These are phyloP conservation scores for Taurulus bubalis DNA, from an alignment of 2,113 vertebrate genomes.

Conservation along the genomic window DNA sequence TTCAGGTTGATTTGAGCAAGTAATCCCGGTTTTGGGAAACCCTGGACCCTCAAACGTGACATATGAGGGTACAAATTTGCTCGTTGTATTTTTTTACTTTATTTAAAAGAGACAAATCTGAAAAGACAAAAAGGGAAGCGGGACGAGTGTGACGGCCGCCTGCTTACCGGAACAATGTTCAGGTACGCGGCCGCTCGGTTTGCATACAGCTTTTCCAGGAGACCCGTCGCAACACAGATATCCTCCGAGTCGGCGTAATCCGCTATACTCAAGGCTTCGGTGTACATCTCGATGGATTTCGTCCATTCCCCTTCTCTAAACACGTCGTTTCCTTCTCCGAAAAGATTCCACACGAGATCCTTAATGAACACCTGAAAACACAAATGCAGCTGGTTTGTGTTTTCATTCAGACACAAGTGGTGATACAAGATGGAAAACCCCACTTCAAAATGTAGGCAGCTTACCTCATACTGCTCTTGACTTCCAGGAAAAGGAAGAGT, in stretches of 20 bases:
- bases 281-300: conserved; percentile 91
- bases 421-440: not conserved
- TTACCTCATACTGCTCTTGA: conserved; percentile 95
- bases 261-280: conserved; percentile 93
- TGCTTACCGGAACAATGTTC: conserved; percentile 87
- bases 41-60: not conserved
- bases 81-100: not conserved
- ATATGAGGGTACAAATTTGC: not conserved
- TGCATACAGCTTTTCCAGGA: conserved; percentile 91
- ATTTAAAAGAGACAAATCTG: too few relatives aligned
- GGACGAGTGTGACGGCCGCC: not conserved
- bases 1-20: not conserved
- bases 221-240: conserved; percentile 85
- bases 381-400: not conserved
- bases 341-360: conserved; percentile 93
- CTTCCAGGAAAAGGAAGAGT: conserved; percentile 93
- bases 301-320: conserved; percentile 92
- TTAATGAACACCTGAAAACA: conserved; percentile 89
- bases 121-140: too few relatives aligned
- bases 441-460: not conserved
- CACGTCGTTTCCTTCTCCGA: conserved; percentile 94
- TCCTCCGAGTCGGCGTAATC: conserved; percentile 95
- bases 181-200: conserved; percentile 95
- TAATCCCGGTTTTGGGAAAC: not conserved
- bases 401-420: not conserved